Evolutionary conservation across 2,113 vertebrate species (phyloP), one percentile per base, ranked within the genome.

Genomic region (Ciconia boyciana): DNA sequence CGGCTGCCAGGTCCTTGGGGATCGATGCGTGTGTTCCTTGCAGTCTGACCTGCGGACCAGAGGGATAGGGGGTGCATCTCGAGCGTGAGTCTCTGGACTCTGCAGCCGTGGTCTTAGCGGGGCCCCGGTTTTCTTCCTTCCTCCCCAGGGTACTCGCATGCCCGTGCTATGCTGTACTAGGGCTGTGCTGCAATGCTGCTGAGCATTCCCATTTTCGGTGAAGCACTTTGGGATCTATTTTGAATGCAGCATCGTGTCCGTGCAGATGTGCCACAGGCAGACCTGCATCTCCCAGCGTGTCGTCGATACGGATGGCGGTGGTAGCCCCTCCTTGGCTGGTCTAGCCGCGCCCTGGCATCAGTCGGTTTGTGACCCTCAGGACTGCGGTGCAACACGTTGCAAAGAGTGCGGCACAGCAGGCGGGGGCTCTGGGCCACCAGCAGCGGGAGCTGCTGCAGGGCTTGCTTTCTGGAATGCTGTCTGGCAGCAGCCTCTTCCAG

Each of bases 241-340:
- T 41, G 80, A 54, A 14, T 13, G 25, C 25, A 3, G 0, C 34
- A 19, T 10, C 3, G 2, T 34, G n/a, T 22, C 36, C 0, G 0
- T 29, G 79, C 60, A 25, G 64, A 49, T 13, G 43, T 74, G 66
- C 68, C 49, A 5, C n/a, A 5, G 89, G 86, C 76, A 62, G 62
- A 26, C 51, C n/a, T 11, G 24, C 19, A 1, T 52, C 76, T 89
- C 61, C 32, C 28, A 34, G 29, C 34, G 46, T 7, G 0, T 21
- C 0, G 0, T 4, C 0, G 2, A 2, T 11, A 7, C 0, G 41
- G 69, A 7, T 12, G 22, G 83, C 0, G 2, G 16, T 6, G 24
- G 21, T 7, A 34, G 55, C 72, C 18, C 6, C 10, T 48, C 32
- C 17, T 46, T 1, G 2, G 77, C 9, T 4, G 28, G 24, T 55